Conservation (phyloP, 2,113 vertebrate genomes). For the Coracopsis vasa region DNA sequence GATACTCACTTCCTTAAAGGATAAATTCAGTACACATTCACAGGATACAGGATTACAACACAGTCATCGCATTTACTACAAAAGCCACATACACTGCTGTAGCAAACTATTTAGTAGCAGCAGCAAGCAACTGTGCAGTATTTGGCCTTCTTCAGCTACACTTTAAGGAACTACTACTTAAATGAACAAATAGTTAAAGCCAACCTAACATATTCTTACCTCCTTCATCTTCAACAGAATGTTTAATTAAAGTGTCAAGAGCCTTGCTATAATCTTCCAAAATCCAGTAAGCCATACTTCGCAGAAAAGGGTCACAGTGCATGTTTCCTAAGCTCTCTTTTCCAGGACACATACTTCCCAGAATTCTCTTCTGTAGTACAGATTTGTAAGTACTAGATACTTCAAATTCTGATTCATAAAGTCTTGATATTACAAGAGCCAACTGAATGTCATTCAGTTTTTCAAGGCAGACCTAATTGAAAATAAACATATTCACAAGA, state of each 20-base stretch:
- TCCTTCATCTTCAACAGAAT: conserved; percentile 65
- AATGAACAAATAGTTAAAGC: background rate
- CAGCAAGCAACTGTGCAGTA: background rate
- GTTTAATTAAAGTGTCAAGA: conserved; percentile 89
- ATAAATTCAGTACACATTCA: background rate
- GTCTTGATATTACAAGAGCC: conserved; percentile 91
- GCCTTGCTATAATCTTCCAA: conserved; percentile 91
- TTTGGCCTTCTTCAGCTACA: background rate
- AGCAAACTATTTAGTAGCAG: background rate
- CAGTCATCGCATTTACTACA: background rate
- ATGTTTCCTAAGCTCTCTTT: conserved; percentile 66
- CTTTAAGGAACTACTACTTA: background rate
- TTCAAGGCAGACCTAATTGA: conserved; percentile 89
- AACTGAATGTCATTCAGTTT: conserved; percentile 94
- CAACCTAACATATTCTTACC: conserved; percentile 55
- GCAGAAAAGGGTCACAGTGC: conserved; percentile 88
- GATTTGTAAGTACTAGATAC: conserved; percentile 87
- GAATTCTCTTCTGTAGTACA: conserved; percentile 86
- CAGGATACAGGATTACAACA: background rate
- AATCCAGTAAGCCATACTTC: conserved; percentile 97
- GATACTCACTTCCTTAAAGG: background rate
- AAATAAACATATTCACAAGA: background rate
- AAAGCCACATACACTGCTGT: background rate
- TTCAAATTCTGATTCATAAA: conserved; percentile 95
- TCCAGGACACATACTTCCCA: conserved; percentile 81